Base-by-base conservation (phyloP, 2,113 vertebrate genomes). In the Lagenorhynchus albirostris region DNA sequence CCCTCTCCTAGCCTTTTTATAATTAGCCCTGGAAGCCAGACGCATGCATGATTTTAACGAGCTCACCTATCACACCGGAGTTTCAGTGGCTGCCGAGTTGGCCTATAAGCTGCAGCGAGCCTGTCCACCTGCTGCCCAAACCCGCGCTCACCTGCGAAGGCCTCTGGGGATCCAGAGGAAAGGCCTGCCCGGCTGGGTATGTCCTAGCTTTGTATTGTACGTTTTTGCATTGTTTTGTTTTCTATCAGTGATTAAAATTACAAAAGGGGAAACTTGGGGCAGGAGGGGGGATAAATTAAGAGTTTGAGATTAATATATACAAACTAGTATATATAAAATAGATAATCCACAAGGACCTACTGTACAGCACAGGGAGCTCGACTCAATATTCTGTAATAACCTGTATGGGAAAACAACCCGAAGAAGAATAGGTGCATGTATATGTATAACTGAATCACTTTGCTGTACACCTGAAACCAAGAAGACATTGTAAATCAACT, bases 221-320 rank as follows among this genome's bases (percentile, higher is more conserved):
- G 33, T 41, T 89, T 82, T 63, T 44, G 23, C 44, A 17, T 67
- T 62, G 13, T 58, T 26, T 21, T 53, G 14, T 47, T 93, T 97
- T 95, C 94, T 97, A 97, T 70, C 50, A 92, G 74, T 97, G 97
- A 98, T 98, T 98, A 98, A 98, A 98, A 94, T 90, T 94, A 98
- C 98, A 98, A 98, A 53, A 10, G 47, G 31, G 17, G 29, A 77
- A n/a, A 33, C 26, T 9, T 6, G 44, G 18, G 50, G 29, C 9
- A 20, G 53, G 53, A 53, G 53, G 18, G 18, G 31, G 0, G 0
- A 11, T 33, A 77, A 33, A 12, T 13, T 53, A 53, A 47, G 31
- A 53, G 50, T 33, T 33, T 2, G 29, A 31, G 74, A 53, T 77
- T 77, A 77, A 21, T 47, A 13, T 33, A n/a, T 10, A 53, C 74